Evolutionary conservation across 2,797 vertebrate species (phyloP).

Genomic region (Decapterus maruadsi): DNA sequence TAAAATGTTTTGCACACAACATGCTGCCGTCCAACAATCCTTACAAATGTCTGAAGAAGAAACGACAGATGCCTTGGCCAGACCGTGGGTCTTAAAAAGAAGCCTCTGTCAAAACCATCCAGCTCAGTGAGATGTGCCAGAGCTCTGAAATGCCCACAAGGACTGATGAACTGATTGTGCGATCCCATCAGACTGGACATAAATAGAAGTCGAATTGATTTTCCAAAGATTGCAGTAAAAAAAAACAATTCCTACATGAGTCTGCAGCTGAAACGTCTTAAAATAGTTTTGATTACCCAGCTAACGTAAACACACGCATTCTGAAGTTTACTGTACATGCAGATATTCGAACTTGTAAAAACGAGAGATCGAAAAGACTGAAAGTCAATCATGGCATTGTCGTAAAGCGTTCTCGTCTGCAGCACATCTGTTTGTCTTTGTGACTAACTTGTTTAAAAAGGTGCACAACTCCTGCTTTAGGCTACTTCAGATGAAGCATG

Average conservation of each 20-base stretch:
- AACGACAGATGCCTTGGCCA: background rate
- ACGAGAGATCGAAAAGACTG: constrained; percentile 5
- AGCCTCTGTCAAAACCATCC: constrained; percentile 28
- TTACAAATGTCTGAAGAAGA: background rate
- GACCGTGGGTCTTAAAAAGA: constrained; percentile 4
- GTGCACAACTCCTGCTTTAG: background rate
- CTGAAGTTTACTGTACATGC: constrained; percentile 4
- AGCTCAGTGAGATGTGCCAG: constrained; percentile 44
- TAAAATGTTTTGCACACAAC: background rate
- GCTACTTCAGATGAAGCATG: background rate
- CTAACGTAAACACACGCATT: constrained; percentile 35
- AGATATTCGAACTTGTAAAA: constrained; percentile 2
- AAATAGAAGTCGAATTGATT: constrained; percentile 52
- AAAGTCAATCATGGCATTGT: background rate
- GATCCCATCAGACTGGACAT: constrained; percentile 47
- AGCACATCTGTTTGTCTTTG: background rate
- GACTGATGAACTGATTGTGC: constrained; percentile 35
- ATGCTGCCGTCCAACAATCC: background rate
- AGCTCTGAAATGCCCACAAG: constrained; percentile 43
- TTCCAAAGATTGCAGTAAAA: constrained; percentile 21
- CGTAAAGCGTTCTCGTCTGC: background rate
- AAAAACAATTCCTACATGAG: constrained; percentile 29
- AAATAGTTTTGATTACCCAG: constrained; percentile 35
- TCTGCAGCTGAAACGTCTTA: constrained; percentile 24
- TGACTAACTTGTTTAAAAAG: background rate